These are phyloP conservation scores for Peromyscus attwateri DNA, from an alignment of 2,797 vertebrate genomes.

Conservation along the genomic window DNA sequence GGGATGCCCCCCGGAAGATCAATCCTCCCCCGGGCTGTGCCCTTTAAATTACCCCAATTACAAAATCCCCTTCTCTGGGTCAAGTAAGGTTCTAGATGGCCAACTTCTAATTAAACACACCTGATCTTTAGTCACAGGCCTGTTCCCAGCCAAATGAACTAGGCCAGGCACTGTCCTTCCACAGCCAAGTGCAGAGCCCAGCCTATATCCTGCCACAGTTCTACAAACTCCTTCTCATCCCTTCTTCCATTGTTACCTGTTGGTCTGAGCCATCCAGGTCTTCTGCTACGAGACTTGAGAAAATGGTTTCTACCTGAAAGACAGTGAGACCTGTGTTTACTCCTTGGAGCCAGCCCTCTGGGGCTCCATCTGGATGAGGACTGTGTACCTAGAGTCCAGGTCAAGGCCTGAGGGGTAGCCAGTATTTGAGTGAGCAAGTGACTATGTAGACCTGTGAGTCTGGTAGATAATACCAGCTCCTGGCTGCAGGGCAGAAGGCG, in stretches of 20 bases:
- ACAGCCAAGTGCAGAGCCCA: background rate
- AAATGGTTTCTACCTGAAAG: background rate
- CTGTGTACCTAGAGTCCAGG: background rate
- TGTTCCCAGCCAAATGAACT: background rate
- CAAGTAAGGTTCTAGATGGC: background rate
- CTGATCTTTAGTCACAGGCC: background rate
- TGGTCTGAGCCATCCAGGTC: rapidly evolving
- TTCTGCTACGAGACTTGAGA: rapidly evolving
- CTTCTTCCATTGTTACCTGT: slow-evolving; percentile 24
- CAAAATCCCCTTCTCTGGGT: background rate
- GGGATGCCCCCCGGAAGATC: background rate
- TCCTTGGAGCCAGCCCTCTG: background rate
- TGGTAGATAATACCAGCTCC: background rate
- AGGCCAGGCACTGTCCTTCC: background rate
- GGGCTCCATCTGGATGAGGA: too few relatives aligned
- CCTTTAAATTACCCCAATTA: background rate
- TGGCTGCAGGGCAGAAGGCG: background rate
- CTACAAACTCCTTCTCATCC: background rate
- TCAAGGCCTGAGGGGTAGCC: background rate
- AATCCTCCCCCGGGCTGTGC: too few relatives aligned
- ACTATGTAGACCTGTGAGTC: background rate
- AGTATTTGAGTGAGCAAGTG: background rate
- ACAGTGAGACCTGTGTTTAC: slow-evolving; percentile 45
- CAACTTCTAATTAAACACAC: slow-evolving; percentile 10
- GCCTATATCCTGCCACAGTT: background rate